Evolutionary conservation across 1,140 invertebrate species (phyloP).

Genomic region (Nasonia vitripennis): DNA sequence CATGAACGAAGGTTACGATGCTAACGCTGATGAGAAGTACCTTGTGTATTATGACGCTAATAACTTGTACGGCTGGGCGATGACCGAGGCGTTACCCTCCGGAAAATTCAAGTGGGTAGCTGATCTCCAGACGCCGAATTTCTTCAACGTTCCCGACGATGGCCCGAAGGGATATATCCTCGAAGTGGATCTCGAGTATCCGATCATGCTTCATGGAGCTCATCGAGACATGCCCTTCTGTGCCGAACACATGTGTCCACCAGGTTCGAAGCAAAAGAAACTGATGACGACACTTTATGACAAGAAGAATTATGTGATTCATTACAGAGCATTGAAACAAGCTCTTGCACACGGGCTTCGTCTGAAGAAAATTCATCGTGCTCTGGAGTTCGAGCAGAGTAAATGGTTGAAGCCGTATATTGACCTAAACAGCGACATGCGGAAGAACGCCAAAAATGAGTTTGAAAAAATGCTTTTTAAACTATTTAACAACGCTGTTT

Average conservation of each 20-base stretch:
- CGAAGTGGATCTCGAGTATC: too few species aligned
- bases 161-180: too few species aligned
- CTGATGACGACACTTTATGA: not conserved
- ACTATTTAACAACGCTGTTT: too few species aligned
- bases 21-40: not conserved
- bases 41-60: constrained; percentile 9
- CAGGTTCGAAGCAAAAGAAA: not conserved
- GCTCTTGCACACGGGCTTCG: too few species aligned
- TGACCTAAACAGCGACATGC: constrained; percentile 68
- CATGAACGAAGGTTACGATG: too few species aligned
- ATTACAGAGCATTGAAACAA: not conserved
- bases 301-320: not conserved
- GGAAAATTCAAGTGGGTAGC: not conserved
- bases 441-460: constrained; percentile 29
- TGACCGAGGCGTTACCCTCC: not conserved
- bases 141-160: too few species aligned
- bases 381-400: constrained; percentile 68
- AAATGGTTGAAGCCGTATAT: constrained; percentile 69
- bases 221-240: not conserved
- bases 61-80: constrained; percentile 13
- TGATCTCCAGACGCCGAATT: not conserved
- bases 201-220: too few species aligned
- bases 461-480: too few species aligned
- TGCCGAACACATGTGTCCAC: not conserved
- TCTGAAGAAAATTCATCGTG: constrained; percentile 29